Percentiles rank a stretch among this genome's conserved stretches.
These are phyloP conservation scores for Samia ricini DNA, from an alignment of 1,140 invertebrate species.

Conservation along the genomic window DNA sequence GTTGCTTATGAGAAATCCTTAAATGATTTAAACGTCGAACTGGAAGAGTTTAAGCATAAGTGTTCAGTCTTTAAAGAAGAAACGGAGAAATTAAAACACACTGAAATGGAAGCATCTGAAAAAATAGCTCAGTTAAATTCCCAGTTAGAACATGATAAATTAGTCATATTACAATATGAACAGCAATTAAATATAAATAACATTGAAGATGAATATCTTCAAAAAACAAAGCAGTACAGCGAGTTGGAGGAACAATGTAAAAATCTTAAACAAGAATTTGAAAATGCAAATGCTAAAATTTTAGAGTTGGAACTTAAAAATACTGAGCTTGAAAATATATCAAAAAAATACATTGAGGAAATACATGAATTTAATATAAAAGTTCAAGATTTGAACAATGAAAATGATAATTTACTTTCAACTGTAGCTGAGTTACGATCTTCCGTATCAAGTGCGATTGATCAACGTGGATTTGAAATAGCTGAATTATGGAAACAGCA, in stretches of 20 bases:
- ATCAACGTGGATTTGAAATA: constrained; percentile 81
- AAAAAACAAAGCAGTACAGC: constrained; percentile 59
- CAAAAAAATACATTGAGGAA: constrained; percentile 34
- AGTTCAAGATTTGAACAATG: constrained; percentile 54
- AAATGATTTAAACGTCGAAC: constrained; percentile 25
- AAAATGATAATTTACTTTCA: constrained; percentile 66
- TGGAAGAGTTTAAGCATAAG: constrained; percentile 26
- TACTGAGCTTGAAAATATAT: constrained; percentile 30
- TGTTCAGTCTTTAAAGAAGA: constrained; percentile 28
- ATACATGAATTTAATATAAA: constrained; percentile 45
- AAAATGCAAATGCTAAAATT: constrained; percentile 40
- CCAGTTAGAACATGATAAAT: constrained; percentile 35
- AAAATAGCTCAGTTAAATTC: constrained; percentile 25
- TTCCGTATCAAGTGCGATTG: constrained; percentile 73
- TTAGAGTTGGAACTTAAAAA: constrained; percentile 38
- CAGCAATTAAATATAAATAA: constrained; percentile 24
- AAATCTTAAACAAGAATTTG: constrained; percentile 48
- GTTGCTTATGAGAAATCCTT: constrained; percentile 23
- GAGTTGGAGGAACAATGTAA: constrained; percentile 65
- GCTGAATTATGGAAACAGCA: constrained; percentile 83
- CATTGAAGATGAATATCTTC: constrained; percentile 34
- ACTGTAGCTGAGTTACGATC: constrained; percentile 65
- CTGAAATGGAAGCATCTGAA: constrained; percentile 25
- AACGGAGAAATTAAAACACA: constrained; percentile 20
- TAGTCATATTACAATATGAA: constrained; percentile 15